A percentile compares a stretch with the other conserved stretches of the same genome.
phyloP scores from a whole-genome alignment of 2,797 vertebrate species.

The Platalea minor region DNA sequence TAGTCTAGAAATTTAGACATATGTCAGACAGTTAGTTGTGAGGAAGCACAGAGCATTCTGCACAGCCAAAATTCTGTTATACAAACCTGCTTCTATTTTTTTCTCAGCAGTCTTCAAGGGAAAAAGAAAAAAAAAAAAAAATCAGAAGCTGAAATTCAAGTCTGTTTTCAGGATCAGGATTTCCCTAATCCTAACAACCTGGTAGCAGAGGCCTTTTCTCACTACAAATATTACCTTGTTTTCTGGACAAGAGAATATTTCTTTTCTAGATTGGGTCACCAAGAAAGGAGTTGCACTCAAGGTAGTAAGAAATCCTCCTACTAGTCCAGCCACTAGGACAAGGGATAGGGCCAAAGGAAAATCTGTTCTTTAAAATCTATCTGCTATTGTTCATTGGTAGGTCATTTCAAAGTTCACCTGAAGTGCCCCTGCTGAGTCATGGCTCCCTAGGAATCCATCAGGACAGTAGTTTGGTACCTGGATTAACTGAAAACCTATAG shows the following conservation, averaged over 20 bases:
- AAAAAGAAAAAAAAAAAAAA: not conserved
- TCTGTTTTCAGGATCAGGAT: not conserved
- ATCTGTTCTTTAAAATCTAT: not conserved
- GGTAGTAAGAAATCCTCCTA: not conserved
- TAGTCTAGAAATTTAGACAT: not conserved
- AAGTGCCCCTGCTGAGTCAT: not conserved
- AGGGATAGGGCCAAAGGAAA: not conserved
- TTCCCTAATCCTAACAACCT: not conserved
- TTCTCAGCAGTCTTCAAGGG: not conserved
- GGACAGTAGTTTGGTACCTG: not conserved
- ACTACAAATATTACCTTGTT: not conserved
- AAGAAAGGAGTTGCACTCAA: not conserved
- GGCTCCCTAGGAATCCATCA: not conserved
- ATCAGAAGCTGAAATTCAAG: not conserved
- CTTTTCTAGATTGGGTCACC: not conserved
- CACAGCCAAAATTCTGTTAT: not conserved
- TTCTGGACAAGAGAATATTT: not conserved
- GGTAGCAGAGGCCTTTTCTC: not conserved
- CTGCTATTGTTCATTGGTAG: not conserved
- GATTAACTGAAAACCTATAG: not conserved
- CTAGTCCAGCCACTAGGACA: not conserved
- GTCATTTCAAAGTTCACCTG: not conserved
- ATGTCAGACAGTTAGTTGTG: not conserved
- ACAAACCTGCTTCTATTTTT: not conserved
- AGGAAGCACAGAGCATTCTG: not conserved